Conservation (phyloP, 2,888 invertebrate species). For the Diaphora mendica region DNA sequence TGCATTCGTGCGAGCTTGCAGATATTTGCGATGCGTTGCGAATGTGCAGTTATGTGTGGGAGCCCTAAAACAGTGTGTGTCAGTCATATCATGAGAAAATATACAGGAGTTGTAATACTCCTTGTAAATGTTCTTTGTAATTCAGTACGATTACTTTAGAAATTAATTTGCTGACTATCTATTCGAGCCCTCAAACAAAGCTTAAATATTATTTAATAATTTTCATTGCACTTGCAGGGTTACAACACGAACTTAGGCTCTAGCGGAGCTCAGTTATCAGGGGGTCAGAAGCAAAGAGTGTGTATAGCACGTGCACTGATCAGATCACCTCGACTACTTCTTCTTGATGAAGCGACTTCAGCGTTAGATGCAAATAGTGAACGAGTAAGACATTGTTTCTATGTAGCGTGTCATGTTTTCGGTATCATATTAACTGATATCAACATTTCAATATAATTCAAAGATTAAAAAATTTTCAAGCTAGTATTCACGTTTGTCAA, state of each 20-base stretch:
- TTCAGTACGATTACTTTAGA: too few relatives aligned
- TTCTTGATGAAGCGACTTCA: constrained; percentile 91
- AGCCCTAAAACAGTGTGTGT: background rate
- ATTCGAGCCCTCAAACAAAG: too few relatives aligned
- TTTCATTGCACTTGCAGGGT: constrained; percentile 74
- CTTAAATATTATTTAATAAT: background rate
- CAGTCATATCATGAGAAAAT: background rate
- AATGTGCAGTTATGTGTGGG: too few relatives aligned
- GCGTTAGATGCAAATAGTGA: constrained; percentile 90
- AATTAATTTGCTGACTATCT: background rate
- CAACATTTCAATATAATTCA: too few relatives aligned
- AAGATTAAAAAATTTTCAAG: background rate
- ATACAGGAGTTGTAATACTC: too few relatives aligned
- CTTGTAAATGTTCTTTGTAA: too few relatives aligned
- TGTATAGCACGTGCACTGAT: constrained; percentile 91
- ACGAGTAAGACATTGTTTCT: constrained; percentile 67
- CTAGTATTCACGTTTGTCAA: too few relatives aligned
- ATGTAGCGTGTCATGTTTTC: background rate
- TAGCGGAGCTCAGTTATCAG: constrained; percentile 89
- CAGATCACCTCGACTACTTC: constrained; percentile 87
- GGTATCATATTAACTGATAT: background rate
- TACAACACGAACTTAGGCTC: constrained; percentile 91
- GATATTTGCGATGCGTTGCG: too few relatives aligned
- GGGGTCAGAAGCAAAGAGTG: constrained; percentile 91
- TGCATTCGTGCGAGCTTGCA: too few relatives aligned